Base-by-base conservation (phyloP, 2,113 vertebrate species). In the Promerops cafer region DNA sequence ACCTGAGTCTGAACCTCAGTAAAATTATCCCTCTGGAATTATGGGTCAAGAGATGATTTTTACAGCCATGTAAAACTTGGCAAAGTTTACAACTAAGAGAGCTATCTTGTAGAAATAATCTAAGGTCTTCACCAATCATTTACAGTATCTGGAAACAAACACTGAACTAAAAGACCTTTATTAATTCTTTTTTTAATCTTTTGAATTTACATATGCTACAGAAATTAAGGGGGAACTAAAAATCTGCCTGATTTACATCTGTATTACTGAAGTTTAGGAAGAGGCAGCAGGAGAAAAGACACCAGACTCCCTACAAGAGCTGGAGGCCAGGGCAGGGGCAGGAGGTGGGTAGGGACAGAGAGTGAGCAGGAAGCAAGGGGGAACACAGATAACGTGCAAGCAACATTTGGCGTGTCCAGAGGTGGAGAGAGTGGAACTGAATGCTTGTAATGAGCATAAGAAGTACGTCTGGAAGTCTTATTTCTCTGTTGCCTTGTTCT, bases 301-400 rank as follows among this genome's bases (percentile, higher is more conserved):
- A 76, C 2, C 0, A 1, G 30, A 45, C 12, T 66, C 37, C 21
- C 7, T 16, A 9, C 0, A 0, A 45, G 37, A 79, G 45, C 37
- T 53, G 31, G 42, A 69, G 61, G 54, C 66, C 66, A 54, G 65
- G 53, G 16, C 49, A 47, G 74, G 40, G 65, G 65, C 54, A 69
- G 44, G 69, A 64, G 35, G 31, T 14, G 26, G 35, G 40, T 1
- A 50, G 40, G 28, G 56, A 45, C 30, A 45, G 28, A 39, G 47
- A 42, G 11, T 0, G 0, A 75, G 71, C 70, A 80, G 75, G 87
- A 94, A 95, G 52, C 53, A 72, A 85, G 17, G 78, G 64, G 10
- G 2, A 70, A 66, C 6, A 44, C 24, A 80, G 84, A 90, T 66
- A 93, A 94, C 1, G 0, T 7, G 11, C 2, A 7, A 87, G n/a